Conservation (phyloP, 2,113 vertebrate genomes). For the Serilophus lunatus region DNA sequence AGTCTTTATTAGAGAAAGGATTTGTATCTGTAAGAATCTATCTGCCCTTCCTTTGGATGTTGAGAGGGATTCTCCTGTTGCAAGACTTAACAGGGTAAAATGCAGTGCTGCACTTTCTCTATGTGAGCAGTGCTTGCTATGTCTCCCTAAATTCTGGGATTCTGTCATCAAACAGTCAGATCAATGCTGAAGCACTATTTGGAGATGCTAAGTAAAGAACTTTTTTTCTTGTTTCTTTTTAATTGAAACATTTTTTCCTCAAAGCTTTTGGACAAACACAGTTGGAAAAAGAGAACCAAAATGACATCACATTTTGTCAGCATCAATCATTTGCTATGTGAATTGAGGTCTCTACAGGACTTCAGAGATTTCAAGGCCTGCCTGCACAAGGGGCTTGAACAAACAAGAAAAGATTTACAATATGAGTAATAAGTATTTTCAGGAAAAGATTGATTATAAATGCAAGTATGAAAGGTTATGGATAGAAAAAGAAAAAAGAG, state of each 20-base stretch:
- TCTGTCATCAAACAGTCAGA: not conserved
- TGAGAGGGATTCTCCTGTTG: not conserved
- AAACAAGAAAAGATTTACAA: constrained; percentile 25
- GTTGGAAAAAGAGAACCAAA: not conserved
- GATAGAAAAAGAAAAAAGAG: not conserved
- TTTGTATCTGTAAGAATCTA: not conserved
- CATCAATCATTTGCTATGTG: constrained; percentile 36
- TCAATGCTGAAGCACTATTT: not conserved
- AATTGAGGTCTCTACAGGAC: constrained; percentile 26
- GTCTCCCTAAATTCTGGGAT: not conserved
- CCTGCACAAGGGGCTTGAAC: not conserved
- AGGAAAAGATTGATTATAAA: not conserved
- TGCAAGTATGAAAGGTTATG: not conserved
- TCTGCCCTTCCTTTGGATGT: not conserved
- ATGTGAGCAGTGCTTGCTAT: not conserved
- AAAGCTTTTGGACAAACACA: not conserved
- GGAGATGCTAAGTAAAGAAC: not conserved
- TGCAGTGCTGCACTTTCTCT: not conserved
- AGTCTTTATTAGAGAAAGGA: not conserved
- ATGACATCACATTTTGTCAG: constrained; percentile 22
- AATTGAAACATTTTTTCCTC: not conserved
- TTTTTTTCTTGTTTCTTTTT: not conserved
- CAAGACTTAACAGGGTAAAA: not conserved
- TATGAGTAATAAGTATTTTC: constrained; percentile 10
- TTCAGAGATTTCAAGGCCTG: constrained; percentile 34